A percentile compares a stretch with the other conserved stretches of the same genome.
These are phyloP conservation scores for Drosophila sproati DNA, from an alignment of 1,140 invertebrate genomes.

Conservation along the genomic window DNA sequence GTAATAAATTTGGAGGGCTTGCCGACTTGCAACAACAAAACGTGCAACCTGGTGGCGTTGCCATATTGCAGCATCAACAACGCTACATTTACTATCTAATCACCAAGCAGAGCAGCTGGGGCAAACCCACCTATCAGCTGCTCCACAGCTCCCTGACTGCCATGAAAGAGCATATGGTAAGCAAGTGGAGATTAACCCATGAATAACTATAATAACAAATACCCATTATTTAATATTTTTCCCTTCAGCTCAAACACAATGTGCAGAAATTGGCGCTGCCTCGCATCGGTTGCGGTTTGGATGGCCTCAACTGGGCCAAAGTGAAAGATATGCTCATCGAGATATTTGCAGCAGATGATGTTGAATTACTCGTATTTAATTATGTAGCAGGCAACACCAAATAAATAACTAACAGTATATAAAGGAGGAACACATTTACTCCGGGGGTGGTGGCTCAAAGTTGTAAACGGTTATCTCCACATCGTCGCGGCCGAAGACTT, in stretches of 20 bases:
- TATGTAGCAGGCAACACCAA: slow-evolving; percentile 57
- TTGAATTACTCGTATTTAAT: slow-evolving; percentile 85
- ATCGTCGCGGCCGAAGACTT: slow-evolving; percentile 85
- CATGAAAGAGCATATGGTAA: slow-evolving; percentile 84
- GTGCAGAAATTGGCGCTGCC: slow-evolving; percentile 87
- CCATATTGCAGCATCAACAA: slow-evolving; percentile 83
- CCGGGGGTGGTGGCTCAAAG: slow-evolving; percentile 70
- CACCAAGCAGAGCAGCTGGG: slow-evolving; percentile 84
- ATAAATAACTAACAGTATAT: slow-evolving; percentile 2
- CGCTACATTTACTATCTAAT: slow-evolving; percentile 87
- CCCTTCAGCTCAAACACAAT: slow-evolving; percentile 70
- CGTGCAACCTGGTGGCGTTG: slow-evolving; percentile 85
- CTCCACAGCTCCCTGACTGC: slow-evolving; percentile 81
- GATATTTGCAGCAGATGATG: slow-evolving; percentile 84
- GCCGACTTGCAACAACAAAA: slow-evolving; percentile 72
- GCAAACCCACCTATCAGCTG: slow-evolving; percentile 85
- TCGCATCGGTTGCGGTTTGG: slow-evolving; percentile 88
- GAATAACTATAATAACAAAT: no score
- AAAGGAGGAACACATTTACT: no score
- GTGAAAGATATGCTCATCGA: slow-evolving; percentile 86
- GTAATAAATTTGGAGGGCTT: slow-evolving; percentile 82
- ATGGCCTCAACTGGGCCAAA: slow-evolving; percentile 86
- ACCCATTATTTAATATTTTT: no score
- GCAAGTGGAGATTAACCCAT: neutral
- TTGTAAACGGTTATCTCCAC: slow-evolving; percentile 86